Evolutionary conservation across 2,888 invertebrate species (phyloP), one percentile per base, ranked within the genome.

Genomic region (Nomada goodeniana): DNA sequence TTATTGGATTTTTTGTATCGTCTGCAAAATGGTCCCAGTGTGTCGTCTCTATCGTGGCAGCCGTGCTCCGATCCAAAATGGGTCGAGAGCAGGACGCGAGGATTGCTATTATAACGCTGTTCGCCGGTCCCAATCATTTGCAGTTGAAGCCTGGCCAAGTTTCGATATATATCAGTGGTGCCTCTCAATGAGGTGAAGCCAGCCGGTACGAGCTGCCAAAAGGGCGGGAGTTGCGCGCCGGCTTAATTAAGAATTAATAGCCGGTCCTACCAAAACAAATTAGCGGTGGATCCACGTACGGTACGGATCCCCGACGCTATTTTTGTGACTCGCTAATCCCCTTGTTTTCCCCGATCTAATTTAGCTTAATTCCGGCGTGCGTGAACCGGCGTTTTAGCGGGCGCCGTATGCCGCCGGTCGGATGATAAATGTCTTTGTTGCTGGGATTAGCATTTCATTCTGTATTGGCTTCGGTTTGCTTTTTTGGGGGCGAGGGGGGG

Each of bases 221-320:
- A 81, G 80, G 82, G 86, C 79, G 83, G 83, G 70, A 79, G 84
- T 63, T 69, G 83, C 83, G 80, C 84, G 74, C 81, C 82, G 89
- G 86, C 89, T 91, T 92, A 91, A 92, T 92, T 92, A 91, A 90
- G 88, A 91, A 92, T 91, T 91, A 90, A 92, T 90, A 91, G 90
- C 75, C 29, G 80, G 67, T 76, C 73, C 88, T 87, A 77, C 78
- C 85, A 68, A 78, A 86, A 86, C 86, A 87, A 90, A 91, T 90
- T 81, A 80, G 18, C 81, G 61, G 65, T 53, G 50, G 53, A n/a
- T 57, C 44, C 47, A 26, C 63, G 20, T 53, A 5, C 26, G 50
- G 7, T 18, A 9, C 13, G 11, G 29, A 2, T 9, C 23, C 2
- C n/a, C 4, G 15, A 18, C 36, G 68, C 44, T 68, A 80, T 80